phyloP scores from a whole-genome alignment of 2,888 invertebrate genomes.

The Lasius platythorax region DNA sequence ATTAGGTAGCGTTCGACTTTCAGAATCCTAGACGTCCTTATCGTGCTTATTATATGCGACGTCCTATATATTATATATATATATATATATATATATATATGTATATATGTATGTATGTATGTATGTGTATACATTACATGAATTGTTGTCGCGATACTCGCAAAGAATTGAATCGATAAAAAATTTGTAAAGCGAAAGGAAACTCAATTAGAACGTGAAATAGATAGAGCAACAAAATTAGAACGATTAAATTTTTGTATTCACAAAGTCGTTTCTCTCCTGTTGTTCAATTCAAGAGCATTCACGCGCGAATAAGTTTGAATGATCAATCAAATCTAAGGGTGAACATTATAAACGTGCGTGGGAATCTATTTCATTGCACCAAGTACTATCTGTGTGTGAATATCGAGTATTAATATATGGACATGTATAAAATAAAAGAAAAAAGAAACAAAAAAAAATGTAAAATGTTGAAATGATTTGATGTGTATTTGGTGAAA shows the following conservation, averaged over 20 bases:
- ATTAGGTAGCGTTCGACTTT: conserved; percentile 73
- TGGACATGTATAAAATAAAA: conserved; percentile 31
- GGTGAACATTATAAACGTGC: neutral
- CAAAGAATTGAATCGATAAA: conserved; percentile 78
- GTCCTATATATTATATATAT: conserved; percentile 58
- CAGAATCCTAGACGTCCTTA: conserved; percentile 77
- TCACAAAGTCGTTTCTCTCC: conserved; percentile 25
- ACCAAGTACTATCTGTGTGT: conserved; percentile 34
- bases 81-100: no score
- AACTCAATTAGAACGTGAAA: conserved; percentile 18
- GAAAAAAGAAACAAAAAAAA: conserved; percentile 22
- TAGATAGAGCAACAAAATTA: neutral
- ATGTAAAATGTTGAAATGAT: conserved; percentile 53
- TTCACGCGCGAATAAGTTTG: neutral
- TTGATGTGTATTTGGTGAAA: conserved; percentile 27
- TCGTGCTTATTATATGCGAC: conserved; percentile 75
- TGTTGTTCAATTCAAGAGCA: neutral
- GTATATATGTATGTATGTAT: no score
- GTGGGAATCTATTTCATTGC: conserved; percentile 36
- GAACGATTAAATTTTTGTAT: conserved; percentile 31
- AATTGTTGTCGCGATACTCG: conserved; percentile 76
- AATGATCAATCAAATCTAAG: neutral
- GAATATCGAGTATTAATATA: conserved; percentile 40
- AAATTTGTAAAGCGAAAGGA: conserved; percentile 67
- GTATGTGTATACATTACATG: conserved; percentile 75